Evolutionary conservation across 2,113 vertebrate genomes (phyloP).

Genomic region (Dinomys branickii): DNA sequence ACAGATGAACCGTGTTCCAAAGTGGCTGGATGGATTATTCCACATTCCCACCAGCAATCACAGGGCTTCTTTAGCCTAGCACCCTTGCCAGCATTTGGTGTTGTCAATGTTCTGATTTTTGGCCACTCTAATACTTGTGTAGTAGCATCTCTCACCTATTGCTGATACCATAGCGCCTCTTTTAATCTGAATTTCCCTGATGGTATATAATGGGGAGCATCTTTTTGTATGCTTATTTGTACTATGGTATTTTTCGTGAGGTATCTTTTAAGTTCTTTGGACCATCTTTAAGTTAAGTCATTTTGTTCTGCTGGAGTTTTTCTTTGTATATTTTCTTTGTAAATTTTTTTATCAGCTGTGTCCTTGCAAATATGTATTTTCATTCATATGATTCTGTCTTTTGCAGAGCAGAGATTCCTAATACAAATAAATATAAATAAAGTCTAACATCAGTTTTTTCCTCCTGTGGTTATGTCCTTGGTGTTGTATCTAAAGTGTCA

Average conservation of each 20-base stretch:
- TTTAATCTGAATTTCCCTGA: not conserved
- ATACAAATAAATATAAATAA: not conserved
- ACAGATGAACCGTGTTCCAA: not conserved
- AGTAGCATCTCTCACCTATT: not conserved
- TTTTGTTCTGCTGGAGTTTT: not conserved
- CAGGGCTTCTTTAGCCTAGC: no score
- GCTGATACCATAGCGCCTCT: not conserved
- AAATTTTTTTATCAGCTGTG: not conserved
- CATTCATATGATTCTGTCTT: not conserved
- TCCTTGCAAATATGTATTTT: not conserved
- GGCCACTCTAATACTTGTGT: no score
- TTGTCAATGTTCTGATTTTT: not conserved
- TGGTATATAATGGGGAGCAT: not conserved
- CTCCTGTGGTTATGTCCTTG: not conserved
- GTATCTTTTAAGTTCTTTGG: not conserved
- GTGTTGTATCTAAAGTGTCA: not conserved
- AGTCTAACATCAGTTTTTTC: not conserved
- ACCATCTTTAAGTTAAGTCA: not conserved
- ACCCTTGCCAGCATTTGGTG: not conserved
- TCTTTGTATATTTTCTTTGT: not conserved
- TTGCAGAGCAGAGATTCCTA: not conserved
- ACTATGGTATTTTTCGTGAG: not conserved
- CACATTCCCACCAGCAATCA: no score
- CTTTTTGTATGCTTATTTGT: not conserved
- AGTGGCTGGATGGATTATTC: not conserved